Percentiles rank a stretch among this genome's conserved stretches.
Evolutionary conservation across 2,888 invertebrate species (phyloP).

Genomic region (Monochamus alternatus): DNA sequence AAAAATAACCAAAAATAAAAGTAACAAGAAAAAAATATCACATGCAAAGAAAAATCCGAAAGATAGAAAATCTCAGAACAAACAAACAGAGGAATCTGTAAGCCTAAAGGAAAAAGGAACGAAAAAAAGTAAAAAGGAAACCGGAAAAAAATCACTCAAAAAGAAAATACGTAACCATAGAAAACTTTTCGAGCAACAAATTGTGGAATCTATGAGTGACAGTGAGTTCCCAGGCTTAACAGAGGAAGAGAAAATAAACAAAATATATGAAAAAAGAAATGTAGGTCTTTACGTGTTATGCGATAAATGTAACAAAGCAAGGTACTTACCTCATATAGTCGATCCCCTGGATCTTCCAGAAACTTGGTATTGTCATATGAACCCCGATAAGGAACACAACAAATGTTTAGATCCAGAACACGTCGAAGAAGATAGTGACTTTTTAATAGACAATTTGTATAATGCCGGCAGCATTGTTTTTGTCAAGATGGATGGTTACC

Average conservation of each 20-base stretch:
- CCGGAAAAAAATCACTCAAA: slow-evolving; percentile 11
- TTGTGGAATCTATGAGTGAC: background rate
- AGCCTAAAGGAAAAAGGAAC: background rate
- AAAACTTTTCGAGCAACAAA: slow-evolving; percentile 1
- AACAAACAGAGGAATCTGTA: too few relatives aligned
- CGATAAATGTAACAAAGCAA: slow-evolving; percentile 75
- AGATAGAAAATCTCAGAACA: too few relatives aligned
- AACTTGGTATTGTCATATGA: slow-evolving; percentile 78
- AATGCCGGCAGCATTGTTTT: slow-evolving; percentile 80
- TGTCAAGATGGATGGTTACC: slow-evolving; percentile 76
- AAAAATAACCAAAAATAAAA: slow-evolving; percentile 9
- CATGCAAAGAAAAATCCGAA: too few relatives aligned
- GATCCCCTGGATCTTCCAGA: slow-evolving; percentile 76
- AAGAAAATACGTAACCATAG: slow-evolving; percentile 28
- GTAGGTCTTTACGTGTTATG: slow-evolving; percentile 77
- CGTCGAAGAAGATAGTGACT: slow-evolving; percentile 70
- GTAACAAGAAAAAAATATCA: background rate
- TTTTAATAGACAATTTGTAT: slow-evolving; percentile 75
- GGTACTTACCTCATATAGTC: slow-evolving; percentile 73
- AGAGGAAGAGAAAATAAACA: slow-evolving; percentile 37
- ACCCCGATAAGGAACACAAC: slow-evolving; percentile 73
- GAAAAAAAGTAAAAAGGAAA: slow-evolving; percentile 19
- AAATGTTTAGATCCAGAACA: slow-evolving; percentile 73
- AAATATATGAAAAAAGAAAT: slow-evolving; percentile 71
- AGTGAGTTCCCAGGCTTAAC: background rate